Base-by-base conservation (phyloP, 2,888 invertebrate genomes). In the Scotopteryx bipunctaria region DNA sequence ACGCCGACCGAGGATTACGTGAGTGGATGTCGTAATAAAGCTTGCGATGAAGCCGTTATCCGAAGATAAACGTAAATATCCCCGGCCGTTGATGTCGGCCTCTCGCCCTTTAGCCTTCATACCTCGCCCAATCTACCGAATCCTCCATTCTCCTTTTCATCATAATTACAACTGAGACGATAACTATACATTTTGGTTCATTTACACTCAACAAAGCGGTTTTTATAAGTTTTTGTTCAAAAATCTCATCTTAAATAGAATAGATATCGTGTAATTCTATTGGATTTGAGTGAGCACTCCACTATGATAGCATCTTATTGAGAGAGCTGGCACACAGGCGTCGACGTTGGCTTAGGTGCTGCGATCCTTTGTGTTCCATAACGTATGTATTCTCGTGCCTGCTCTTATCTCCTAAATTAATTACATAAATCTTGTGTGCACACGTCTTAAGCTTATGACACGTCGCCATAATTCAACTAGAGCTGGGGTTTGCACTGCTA, bases 21-120 rank as follows among this genome's bases (percentile, higher is more conserved):
- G 88, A 90, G 90, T 89, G 89, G 90, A 89, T 89, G 89, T 85
- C 83, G 88, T 88, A 89, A 90, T 90, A 90, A 89, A 90, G 90
- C 89, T 89, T 86, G 88, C 86, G 87, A 89, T 90, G 88, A 89
- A 89, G 89, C 86, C 87, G 86, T 89, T 89, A 86, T 83, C 85
- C 87, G 81, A 82, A 90, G 89, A 88, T 90, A 88, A 88, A 88
- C 89, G 86, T 89, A 88, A 89, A 90, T 87, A 88, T 88, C 83
- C 84, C 80, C 76, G 81, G 75, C 78, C 80, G 78, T 80, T 76
- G 80, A 79, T 77, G 83, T 81, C 79, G 81, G 66, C 63, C 66
- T 58, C 61, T 62, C 65, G 63, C 61, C 60, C 69, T 66, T 71
- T 69, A 69, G 65, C 73, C 71, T 71, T 67, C 64, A 32, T 44